phyloP scores from a whole-genome alignment of 2,113 vertebrate species.

The Toxostoma redivivum region DNA sequence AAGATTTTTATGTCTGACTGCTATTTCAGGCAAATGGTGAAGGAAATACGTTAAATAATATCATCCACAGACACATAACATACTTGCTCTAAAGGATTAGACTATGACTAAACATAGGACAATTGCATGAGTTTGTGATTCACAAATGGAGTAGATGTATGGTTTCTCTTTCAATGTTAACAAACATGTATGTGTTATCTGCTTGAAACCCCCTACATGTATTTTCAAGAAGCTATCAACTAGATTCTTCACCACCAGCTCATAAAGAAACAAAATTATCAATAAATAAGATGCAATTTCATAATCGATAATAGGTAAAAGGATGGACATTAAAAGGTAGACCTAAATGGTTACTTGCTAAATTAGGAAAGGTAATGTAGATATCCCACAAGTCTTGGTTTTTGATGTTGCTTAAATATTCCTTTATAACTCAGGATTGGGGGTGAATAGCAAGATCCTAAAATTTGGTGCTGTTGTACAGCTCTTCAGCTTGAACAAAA shows the following conservation, averaged over 20 bases:
- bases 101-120: neutral
- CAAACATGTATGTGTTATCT: neutral
- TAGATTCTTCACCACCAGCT: neutral
- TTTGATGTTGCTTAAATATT: neutral
- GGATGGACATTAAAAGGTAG: neutral
- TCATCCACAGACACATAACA: neutral
- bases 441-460: neutral
- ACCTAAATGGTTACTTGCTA: neutral
- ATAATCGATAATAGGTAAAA: neutral
- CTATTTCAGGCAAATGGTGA: neutral
- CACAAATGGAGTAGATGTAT: neutral
- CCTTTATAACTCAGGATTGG: neutral
- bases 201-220: neutral
- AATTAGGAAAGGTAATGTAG: neutral
- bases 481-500: neutral
- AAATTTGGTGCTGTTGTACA: neutral
- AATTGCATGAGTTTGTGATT: neutral
- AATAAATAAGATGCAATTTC: neutral
- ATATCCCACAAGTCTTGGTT: neutral
- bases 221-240: neutral
- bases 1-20: neutral
- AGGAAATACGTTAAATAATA: neutral
- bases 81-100: neutral
- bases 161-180: neutral
- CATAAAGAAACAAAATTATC: neutral